Percentiles rank a stretch among this genome's conserved stretches.
Conservation (phyloP, 2,888 invertebrate genomes). For the Dastarcus helophoroides region DNA sequence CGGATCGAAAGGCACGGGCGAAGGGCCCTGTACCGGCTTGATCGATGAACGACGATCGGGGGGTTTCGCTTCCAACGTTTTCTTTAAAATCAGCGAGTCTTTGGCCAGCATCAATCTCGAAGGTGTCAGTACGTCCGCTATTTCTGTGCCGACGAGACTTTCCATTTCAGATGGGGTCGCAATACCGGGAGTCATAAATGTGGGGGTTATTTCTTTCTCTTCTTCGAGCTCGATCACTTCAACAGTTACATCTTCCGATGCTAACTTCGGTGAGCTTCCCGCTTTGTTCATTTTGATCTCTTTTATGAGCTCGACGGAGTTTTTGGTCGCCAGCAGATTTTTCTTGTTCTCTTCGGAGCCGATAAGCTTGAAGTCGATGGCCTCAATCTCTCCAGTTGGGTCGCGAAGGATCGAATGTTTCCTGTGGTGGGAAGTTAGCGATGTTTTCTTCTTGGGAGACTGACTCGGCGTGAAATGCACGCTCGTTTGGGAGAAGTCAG, state of each 20-base stretch:
- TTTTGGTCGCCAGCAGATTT: slow-evolving; percentile 17
- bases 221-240: slow-evolving; percentile 1
- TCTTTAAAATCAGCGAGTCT: too few relatives aligned
- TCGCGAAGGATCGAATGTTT: too few relatives aligned
- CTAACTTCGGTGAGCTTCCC: neutral
- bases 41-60: too few relatives aligned
- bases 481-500: too few relatives aligned
- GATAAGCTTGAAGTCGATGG: slow-evolving; percentile 13
- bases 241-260: slow-evolving; percentile 2
- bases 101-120: slow-evolving; percentile 1
- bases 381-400: too few relatives aligned
- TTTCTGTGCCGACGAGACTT: neutral
- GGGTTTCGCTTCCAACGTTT: too few relatives aligned
- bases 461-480: too few relatives aligned
- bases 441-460: too few relatives aligned
- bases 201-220: neutral
- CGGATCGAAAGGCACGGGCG: too few relatives aligned
- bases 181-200: neutral
- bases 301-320: slow-evolving; percentile 20
- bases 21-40: too few relatives aligned
- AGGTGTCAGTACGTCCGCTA: neutral
- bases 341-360: slow-evolving; percentile 15
- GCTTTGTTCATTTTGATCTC: slow-evolving; percentile 8
- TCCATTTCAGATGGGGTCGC: too few relatives aligned
- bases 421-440: too few relatives aligned